Percentiles rank a stretch among this genome's conserved stretches.
Conservation (phyloP, 2,888 invertebrate genomes). For the Stegana nigrithorax region DNA sequence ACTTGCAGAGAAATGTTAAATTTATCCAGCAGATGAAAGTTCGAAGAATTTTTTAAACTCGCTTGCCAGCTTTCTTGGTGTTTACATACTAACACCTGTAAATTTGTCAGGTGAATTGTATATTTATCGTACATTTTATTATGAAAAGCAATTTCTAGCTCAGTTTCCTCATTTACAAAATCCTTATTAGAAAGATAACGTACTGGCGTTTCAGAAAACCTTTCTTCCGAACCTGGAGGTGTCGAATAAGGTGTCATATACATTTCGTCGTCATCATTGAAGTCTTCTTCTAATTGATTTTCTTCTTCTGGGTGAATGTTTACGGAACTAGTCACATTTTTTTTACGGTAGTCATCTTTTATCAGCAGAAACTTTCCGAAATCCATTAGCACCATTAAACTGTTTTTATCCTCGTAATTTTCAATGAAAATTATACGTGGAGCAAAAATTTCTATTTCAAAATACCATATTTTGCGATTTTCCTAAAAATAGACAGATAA, state of each 20-base stretch:
- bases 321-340: constrained; percentile 26
- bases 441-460: constrained; percentile 91
- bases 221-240: constrained; percentile 81
- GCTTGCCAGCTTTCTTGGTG: constrained; percentile 91
- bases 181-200: constrained; percentile 71
- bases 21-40: constrained; percentile 85
- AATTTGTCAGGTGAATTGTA: constrained; percentile 82
- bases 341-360: constrained; percentile 56
- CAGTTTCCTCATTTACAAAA: constrained; percentile 72
- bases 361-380: constrained; percentile 80
- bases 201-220: constrained; percentile 70
- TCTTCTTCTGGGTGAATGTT: constrained; percentile 20
- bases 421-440: constrained; percentile 93
- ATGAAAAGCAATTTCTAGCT: constrained; percentile 75
- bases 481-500: constrained; percentile 69
- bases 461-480: constrained; percentile 83
- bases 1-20: constrained; percentile 80
- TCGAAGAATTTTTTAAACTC: constrained; percentile 84
- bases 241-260: constrained; percentile 90
- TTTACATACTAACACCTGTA: constrained; percentile 89
- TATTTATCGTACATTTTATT: constrained; percentile 83
- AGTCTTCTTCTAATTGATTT: constrained; percentile 31
- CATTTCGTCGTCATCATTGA: constrained; percentile 73
- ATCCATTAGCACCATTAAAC: constrained; percentile 86
- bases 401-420: constrained; percentile 79